Percentiles rank a stretch among this genome's conserved stretches.
These are phyloP conservation scores for Sarcophaga rosellei DNA, from an alignment of 2,888 invertebrate species.

Conservation along the genomic window DNA sequence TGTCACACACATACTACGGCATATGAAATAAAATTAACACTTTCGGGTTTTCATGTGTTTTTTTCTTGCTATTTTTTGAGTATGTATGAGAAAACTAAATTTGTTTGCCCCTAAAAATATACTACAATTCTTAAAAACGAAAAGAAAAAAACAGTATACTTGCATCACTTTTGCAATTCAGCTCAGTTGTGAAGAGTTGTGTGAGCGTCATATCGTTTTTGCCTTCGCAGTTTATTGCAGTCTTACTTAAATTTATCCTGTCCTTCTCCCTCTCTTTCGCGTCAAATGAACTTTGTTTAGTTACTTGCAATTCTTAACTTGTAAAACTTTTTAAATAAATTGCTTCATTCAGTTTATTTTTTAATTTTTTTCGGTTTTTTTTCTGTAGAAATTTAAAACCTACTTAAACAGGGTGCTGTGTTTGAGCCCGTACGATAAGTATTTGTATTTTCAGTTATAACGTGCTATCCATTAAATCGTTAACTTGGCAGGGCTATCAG, in stretches of 20 bases:
- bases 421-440: background rate
- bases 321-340: constrained; percentile 54
- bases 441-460: too few species aligned
- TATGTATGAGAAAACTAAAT: constrained; percentile 13
- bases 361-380: background rate
- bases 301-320: constrained; percentile 22
- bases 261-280: background rate
- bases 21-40: constrained; percentile 48
- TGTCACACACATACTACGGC: background rate
- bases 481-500: too few species aligned
- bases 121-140: background rate
- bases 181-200: constrained; percentile 22
- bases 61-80: background rate
- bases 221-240: background rate
- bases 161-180: constrained; percentile 16
- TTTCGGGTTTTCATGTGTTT: constrained; percentile 15
- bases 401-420: background rate
- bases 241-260: background rate
- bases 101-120: constrained; percentile 30
- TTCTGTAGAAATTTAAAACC: background rate
- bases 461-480: too few species aligned
- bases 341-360: constrained; percentile 19
- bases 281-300: constrained; percentile 32
- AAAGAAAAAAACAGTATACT: constrained; percentile 13
- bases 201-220: background rate